These are phyloP conservation scores for Craseonycteris thonglongyai DNA, from an alignment of 2,113 vertebrate species.

Conservation along the genomic window DNA sequence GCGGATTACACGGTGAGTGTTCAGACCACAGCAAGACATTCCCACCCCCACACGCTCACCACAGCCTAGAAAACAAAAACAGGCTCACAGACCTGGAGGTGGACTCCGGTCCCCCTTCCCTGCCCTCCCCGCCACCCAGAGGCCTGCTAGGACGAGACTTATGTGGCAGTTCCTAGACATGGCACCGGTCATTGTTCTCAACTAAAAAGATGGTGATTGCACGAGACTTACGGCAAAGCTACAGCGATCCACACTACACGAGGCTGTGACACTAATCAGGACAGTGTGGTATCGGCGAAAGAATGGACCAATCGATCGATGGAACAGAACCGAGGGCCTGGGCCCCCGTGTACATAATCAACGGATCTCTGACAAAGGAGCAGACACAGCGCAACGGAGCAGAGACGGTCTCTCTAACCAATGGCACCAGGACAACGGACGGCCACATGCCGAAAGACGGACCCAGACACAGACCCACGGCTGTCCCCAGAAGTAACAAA, in stretches of 20 bases:
- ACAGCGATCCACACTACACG: too few species aligned
- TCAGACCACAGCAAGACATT: neutral
- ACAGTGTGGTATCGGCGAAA: fast-evolving
- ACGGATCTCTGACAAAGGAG: neutral
- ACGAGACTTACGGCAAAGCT: neutral
- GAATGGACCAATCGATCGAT: fast-evolving
- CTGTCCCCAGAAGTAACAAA: fast-evolving
- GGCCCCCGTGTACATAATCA: fast-evolving
- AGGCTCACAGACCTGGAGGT: neutral
- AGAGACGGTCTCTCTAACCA: neutral
- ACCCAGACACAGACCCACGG: too few species aligned
- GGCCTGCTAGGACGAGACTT: neutral
- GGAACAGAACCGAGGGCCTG: neutral
- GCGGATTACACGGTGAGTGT: neutral
- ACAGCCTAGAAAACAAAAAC: neutral
- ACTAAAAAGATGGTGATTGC: neutral
- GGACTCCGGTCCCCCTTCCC: neutral
- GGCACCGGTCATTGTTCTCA: neutral
- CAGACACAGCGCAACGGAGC: neutral
- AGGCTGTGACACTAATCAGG: neutral
- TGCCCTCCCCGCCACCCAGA: neutral
- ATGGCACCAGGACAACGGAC: fast-evolving
- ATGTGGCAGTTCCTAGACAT: neutral
- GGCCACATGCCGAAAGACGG: fast-evolving
- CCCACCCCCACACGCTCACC: neutral